Conservation (phyloP, 2,888 invertebrate species). For the Smittia sp. region DNA sequence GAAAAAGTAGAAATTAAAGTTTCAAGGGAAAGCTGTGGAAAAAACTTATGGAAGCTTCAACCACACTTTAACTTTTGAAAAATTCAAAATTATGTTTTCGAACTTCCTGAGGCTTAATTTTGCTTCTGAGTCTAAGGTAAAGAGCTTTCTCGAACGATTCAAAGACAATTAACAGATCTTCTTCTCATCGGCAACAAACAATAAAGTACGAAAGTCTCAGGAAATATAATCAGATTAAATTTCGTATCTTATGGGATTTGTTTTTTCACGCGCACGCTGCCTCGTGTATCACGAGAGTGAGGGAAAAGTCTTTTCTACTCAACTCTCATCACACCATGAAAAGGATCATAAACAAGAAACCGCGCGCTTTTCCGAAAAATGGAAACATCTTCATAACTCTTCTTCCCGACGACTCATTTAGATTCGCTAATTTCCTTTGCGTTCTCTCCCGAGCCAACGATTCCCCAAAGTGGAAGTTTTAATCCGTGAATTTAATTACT, state of each 20-base stretch:
- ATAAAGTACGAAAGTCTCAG: slow-evolving; percentile 13
- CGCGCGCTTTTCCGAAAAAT: background rate
- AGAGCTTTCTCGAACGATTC: background rate
- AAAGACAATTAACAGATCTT: background rate
- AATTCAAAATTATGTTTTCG: too few relatives aligned
- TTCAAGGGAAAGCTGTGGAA: too few relatives aligned
- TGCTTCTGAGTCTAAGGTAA: too few relatives aligned
- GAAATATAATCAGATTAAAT: slow-evolving; percentile 14
- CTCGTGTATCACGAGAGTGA: background rate
- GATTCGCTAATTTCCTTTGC: background rate
- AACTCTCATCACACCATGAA: too few relatives aligned
- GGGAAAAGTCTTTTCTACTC: background rate
- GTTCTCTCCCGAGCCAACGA: background rate
- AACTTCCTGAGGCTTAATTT: too few relatives aligned
- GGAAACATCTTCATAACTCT: slow-evolving; percentile 18
- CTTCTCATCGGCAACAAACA: background rate
- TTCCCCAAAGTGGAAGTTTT: slow-evolving; percentile 16
- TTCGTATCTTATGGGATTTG: background rate
- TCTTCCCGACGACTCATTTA: background rate
- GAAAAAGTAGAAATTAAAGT: too few relatives aligned
- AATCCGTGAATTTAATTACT: slow-evolving; percentile 39
- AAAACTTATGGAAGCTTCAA: too few relatives aligned
- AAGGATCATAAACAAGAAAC: slow-evolving; percentile 4
- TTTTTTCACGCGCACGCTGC: background rate
- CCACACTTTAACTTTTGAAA: too few relatives aligned